These are phyloP conservation scores for Tamandua tetradactyla DNA, from an alignment of 2,797 vertebrate genomes.

Conservation along the genomic window DNA sequence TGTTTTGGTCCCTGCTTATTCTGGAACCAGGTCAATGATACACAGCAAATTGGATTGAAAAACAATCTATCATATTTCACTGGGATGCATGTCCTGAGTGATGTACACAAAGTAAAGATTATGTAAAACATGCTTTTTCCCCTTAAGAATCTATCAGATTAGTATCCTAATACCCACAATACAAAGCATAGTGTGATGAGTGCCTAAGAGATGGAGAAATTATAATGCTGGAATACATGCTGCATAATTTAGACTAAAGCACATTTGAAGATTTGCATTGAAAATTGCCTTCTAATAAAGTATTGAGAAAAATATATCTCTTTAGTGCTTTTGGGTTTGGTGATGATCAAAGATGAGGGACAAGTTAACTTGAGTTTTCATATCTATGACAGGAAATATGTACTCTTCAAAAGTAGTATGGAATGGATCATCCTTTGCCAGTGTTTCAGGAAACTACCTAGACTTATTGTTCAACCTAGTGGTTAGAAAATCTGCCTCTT, in stretches of 20 bases:
- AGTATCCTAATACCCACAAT: background rate
- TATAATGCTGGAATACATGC: background rate
- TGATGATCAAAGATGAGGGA: too few species aligned
- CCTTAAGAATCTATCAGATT: background rate
- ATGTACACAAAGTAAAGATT: background rate
- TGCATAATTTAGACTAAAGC: background rate
- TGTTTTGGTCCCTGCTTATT: background rate
- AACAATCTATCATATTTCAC: slow-evolving; percentile 19
- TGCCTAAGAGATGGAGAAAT: slow-evolving; percentile 5
- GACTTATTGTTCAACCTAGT: too few species aligned
- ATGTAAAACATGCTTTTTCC: slow-evolving; percentile 1
- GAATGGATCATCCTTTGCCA: too few species aligned
- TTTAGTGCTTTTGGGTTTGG: too few species aligned
- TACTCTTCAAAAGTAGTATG: too few species aligned
- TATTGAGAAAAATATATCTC: slow-evolving; percentile 17
- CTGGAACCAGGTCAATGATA: background rate
- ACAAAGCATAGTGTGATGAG: background rate
- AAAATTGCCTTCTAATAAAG: background rate
- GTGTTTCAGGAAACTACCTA: too few species aligned
- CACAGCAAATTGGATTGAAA: slow-evolving; percentile 5
- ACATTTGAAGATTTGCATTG: background rate
- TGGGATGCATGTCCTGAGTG: background rate
- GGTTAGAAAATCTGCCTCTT: background rate
- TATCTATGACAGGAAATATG: too few species aligned
- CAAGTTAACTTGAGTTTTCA: too few species aligned